Evolutionary conservation across 2,888 invertebrate species (phyloP).

Genomic region (Epinotia nisella): DNA sequence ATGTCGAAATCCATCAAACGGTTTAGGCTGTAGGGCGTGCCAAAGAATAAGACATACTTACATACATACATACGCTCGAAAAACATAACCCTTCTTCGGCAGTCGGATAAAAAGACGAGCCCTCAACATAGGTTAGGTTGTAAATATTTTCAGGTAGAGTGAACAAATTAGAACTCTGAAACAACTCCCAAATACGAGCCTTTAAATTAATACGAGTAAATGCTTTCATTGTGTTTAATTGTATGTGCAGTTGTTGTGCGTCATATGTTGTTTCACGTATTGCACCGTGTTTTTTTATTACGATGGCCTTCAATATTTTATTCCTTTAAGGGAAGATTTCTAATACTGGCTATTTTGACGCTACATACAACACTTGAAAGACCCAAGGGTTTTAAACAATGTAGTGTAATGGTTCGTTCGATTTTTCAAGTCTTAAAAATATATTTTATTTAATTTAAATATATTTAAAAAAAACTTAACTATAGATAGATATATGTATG

Average conservation of each 20-base stretch:
- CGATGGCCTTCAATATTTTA: not conserved
- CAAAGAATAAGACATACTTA: too few species aligned
- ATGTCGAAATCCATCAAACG: too few species aligned
- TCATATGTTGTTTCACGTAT: not conserved
- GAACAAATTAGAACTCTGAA: not conserved
- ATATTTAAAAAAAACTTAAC: too few species aligned
- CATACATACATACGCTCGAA: too few species aligned
- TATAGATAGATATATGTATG: not conserved
- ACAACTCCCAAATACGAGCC: not conserved
- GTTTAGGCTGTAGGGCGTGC: too few species aligned
- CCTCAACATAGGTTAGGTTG: not conserved
- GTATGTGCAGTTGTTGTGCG: slow-evolving; percentile 16
- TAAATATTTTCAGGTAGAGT: not conserved
- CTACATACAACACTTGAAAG: not conserved
- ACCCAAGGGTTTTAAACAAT: not conserved
- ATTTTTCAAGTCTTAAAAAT: not conserved
- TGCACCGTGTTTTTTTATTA: slow-evolving; percentile 9
- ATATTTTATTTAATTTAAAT: too few species aligned
- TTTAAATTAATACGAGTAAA: not conserved
- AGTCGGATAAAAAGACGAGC: too few species aligned
- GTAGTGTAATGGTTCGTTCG: not conserved
- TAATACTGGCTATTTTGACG: not conserved
- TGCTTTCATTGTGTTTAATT: slow-evolving; percentile 1
- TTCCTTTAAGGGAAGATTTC: not conserved
- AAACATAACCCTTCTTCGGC: too few species aligned